Evolutionary conservation across 2,113 vertebrate species (phyloP), one percentile per base, ranked within the genome.

Genomic region (Nicator chloris): DNA sequence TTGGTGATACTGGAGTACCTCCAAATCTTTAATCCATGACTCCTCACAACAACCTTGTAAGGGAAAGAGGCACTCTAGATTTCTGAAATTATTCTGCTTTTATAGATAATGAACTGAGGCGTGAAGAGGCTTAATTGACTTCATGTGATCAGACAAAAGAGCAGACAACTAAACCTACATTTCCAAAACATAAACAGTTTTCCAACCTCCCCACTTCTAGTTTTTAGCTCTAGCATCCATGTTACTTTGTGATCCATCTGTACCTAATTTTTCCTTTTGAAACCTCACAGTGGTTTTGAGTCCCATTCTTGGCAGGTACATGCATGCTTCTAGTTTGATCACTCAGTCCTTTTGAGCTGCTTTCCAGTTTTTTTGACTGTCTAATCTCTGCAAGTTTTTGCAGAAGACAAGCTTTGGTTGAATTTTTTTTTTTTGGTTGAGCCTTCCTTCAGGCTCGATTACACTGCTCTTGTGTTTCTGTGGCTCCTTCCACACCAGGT

Each of bases 81-180:
- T 80, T 73, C 54, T 61, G 66, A 93, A 88, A 77, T 94, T 57
- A 82, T 70, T 21, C n/a, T 8, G 12, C 10, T 83, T 85, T 90
- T 93, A 57, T 63, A 76, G 54, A 40, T 95, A 69, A 53, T 86
- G 65, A 94, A 79, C 53, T 87, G 90, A 91, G 49, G 31, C 69
- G 51, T 82, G 70, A 88, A 90, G 50, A 86, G 35, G n/a, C n/a
- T 91, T 90, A 91, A 82, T 60, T 95, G 61, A 65, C 61, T 91
- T 90, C 61, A 72, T 22, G 40, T 13, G 10, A 53, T 82, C 40
- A 88, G 75, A 85, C 8, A 11, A 53, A 69, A 85, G 13, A 85
- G 20, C 57, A 57, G 57, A 49, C 19, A 81, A 23, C 47, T 61
- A 50, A 84, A 65, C 23, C 28, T 63, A 19, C 13, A 47, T 86